Base-by-base conservation (phyloP, 2,888 invertebrate species). In the Euplagia quadripunctaria region DNA sequence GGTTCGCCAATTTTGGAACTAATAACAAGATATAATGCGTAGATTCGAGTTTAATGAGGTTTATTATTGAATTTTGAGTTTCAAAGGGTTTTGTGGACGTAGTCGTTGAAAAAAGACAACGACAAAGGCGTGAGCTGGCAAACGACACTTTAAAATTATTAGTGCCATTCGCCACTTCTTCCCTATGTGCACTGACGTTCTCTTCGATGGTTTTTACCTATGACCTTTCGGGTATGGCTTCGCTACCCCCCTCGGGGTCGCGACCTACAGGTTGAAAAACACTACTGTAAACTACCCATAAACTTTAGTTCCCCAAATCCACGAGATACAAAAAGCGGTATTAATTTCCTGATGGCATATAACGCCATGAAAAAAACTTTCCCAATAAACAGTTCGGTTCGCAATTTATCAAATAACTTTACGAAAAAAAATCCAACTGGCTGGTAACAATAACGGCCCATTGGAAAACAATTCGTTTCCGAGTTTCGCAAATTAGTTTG, bases 381-480 rank as follows among this genome's bases (percentile, higher is more conserved):
- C 7, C 16, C 72, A 66, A 66, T 70, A 72, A 74, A 61, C 46
- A 49, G 75, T 41, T 70, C 52, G 66, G 43, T 67, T 74, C 73
- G 75, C 71, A 73, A 78, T 78, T 72, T 79, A 79, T 80, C 77
- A 80, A 68, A 70, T 63, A 79, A 79, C 72, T 80, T 78, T 58
- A 42, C 9, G 65, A 68, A 78, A 83, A 83, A 79, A 65, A 46
- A 8, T 31, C 31, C 61, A 16, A 16, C 64, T 68, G 58, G 58
- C 71, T 63, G 41, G 72, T 46, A 64, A 75, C 61, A 77, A 74
- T 73, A 77, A 78, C 73, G 70, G 75, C 14, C 51, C 74, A 83
- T 84, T 75, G 80, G 71, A 81, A 84, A 86, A 83, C 83, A 79
- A 86, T 87, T 86, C 79, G 79, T 82, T 82, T 58, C 67, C 71